These are phyloP conservation scores for Oenanthe melanoleuca DNA, from an alignment of 2,113 vertebrate genomes.

Conservation along the genomic window DNA sequence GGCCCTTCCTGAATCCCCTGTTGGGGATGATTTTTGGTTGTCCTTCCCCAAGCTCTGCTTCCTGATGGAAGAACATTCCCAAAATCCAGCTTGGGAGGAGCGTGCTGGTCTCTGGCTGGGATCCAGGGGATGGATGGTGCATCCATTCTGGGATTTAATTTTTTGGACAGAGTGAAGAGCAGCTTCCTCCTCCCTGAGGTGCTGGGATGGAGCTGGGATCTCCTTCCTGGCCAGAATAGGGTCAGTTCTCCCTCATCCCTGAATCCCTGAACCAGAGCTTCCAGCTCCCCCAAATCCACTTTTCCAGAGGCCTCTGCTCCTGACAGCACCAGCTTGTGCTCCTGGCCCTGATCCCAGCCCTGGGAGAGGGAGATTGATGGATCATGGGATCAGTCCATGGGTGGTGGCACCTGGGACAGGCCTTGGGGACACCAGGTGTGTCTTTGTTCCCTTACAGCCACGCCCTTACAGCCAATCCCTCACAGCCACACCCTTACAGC, in stretches of 20 bases:
- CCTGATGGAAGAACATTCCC: neutral
- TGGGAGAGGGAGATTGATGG: neutral
- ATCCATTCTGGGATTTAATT: neutral
- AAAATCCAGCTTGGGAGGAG: neutral
- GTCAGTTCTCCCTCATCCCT: neutral
- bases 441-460: too few relatives aligned
- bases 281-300: neutral
- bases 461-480: too few relatives aligned
- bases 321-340: rapidly evolving
- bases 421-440: neutral
- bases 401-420: neutral
- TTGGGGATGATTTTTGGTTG: neutral
- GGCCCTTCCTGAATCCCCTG: too few relatives aligned
- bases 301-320: neutral
- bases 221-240: neutral
- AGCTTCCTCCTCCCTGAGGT: neutral
- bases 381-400: neutral
- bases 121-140: neutral
- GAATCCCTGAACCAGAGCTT: neutral
- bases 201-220: neutral
- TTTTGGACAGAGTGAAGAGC: rapidly evolving
- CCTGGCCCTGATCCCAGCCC: rapidly evolving
- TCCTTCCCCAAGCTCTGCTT: neutral
- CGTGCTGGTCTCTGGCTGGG: neutral
- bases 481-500: too few relatives aligned